phyloP scores from a whole-genome alignment of 2,797 vertebrate species.

The Diceros bicornis region DNA sequence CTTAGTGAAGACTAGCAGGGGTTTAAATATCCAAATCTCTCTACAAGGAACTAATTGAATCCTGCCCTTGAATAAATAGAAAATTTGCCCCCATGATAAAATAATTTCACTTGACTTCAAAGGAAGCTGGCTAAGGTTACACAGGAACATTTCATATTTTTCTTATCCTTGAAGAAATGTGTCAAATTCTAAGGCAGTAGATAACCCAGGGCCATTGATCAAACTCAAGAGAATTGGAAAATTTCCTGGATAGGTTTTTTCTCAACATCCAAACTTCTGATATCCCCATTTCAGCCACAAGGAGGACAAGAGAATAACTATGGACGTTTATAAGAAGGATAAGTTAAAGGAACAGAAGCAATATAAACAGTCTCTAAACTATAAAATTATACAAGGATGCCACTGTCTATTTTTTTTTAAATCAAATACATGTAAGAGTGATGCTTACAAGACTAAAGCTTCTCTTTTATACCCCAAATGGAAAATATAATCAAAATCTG shows the following conservation, averaged over 20 bases:
- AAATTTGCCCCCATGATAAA: background rate
- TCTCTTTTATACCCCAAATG: conserved; percentile 69
- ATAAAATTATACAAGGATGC: conserved; percentile 22
- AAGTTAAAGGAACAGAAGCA: conserved; percentile 34
- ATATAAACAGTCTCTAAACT: background rate
- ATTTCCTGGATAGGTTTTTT: conserved; percentile 18
- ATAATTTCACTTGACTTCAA: background rate
- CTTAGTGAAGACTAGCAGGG: background rate
- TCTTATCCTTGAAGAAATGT: conserved; percentile 26
- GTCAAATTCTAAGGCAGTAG: background rate
- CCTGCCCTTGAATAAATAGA: background rate
- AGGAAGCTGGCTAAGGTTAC: background rate
- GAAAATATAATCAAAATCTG: conserved; percentile 83
- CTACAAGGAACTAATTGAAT: background rate
- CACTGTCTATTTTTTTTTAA: conserved; percentile 33
- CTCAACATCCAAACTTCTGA: conserved; percentile 52
- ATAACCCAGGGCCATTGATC: background rate
- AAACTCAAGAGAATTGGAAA: background rate
- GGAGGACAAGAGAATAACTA: conserved; percentile 72
- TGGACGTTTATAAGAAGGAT: background rate
- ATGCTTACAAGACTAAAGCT: conserved; percentile 76
- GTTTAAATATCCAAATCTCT: background rate
- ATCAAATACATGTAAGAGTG: conserved; percentile 64
- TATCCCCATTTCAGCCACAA: conserved; percentile 76
- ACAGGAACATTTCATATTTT: background rate